phyloP scores from a whole-genome alignment of 2,113 vertebrate species.

The Vulpes vulpes region DNA sequence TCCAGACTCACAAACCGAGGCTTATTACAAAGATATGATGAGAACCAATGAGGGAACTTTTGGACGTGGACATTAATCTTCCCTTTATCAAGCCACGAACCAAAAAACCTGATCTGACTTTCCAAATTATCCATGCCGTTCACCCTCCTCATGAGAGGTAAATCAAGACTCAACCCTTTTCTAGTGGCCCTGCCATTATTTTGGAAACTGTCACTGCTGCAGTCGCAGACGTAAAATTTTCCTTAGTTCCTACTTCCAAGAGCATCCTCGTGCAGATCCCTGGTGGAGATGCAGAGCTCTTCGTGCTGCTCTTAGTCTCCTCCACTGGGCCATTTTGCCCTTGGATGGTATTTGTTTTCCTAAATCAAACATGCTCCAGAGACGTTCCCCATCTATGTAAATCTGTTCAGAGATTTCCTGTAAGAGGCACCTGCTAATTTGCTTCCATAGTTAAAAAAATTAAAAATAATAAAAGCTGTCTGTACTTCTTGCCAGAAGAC shows the following conservation, averaged over 20 bases:
- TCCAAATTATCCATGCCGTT: constrained; percentile 51
- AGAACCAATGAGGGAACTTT: constrained; percentile 20
- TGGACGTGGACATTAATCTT: constrained; percentile 26
- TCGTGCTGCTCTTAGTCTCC: constrained; percentile 71
- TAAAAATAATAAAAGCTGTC: constrained; percentile 65
- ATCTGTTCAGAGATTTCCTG: constrained; percentile 74
- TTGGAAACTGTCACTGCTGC: constrained; percentile 63
- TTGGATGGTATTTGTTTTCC: constrained; percentile 84
- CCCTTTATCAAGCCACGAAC: neutral
- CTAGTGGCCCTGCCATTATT: constrained; percentile 22
- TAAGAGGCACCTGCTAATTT: constrained; percentile 48
- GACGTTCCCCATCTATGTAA: neutral
- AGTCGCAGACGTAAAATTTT: neutral
- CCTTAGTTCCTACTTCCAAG: constrained; percentile 27
- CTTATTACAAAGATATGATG: neutral
- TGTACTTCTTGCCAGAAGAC: constrained; percentile 64
- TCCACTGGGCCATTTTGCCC: constrained; percentile 80
- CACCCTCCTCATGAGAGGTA: constrained; percentile 16
- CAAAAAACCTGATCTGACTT: constrained; percentile 56
- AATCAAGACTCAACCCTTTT: constrained; percentile 29
- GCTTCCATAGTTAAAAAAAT: constrained; percentile 63
- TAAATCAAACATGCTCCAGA: constrained; percentile 74
- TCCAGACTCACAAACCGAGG: fast-evolving
- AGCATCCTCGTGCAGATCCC: neutral
- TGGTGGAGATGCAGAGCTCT: constrained; percentile 57